phyloP scores from a whole-genome alignment of 1,140 invertebrate species.

The Mesaphorura yosii region DNA sequence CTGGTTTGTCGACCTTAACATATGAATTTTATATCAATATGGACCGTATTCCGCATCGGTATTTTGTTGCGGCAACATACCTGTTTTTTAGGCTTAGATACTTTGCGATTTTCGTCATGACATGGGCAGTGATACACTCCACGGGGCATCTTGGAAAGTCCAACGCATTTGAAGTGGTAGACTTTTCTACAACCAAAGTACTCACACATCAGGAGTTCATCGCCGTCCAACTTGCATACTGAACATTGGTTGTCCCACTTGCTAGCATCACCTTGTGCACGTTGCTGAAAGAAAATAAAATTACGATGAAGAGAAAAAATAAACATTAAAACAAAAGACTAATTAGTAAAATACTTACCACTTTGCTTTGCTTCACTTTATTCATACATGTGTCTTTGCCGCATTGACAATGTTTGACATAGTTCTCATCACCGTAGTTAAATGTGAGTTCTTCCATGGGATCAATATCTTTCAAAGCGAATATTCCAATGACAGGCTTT shows the following conservation, averaged over 20 bases:
- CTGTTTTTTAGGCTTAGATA: neutral
- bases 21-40: no score
- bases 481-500: constrained; percentile 17
- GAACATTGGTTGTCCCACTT: constrained; percentile 19
- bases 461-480: constrained; percentile 13
- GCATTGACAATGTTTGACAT: no score
- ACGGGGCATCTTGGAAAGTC: constrained; percentile 1
- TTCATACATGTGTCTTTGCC: constrained; percentile 20
- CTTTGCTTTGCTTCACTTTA: constrained; percentile 8
- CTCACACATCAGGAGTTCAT: constrained; percentile 17
- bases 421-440: no score
- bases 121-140: constrained; percentile 17
- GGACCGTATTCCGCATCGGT: no score
- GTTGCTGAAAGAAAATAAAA: no score
- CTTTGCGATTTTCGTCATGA: no score
- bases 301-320: no score
- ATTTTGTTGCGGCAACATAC: no score
- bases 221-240: constrained; percentile 14
- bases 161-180: constrained; percentile 16
- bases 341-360: neutral
- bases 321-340: no score
- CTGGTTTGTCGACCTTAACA: no score
- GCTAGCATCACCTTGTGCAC: no score
- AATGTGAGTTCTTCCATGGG: constrained; percentile 22
- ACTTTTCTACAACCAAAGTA: constrained; percentile 12